Evolutionary conservation across 2,888 invertebrate species (phyloP), one percentile per base, ranked within the genome.

Genomic region (Dioctria linearis): DNA sequence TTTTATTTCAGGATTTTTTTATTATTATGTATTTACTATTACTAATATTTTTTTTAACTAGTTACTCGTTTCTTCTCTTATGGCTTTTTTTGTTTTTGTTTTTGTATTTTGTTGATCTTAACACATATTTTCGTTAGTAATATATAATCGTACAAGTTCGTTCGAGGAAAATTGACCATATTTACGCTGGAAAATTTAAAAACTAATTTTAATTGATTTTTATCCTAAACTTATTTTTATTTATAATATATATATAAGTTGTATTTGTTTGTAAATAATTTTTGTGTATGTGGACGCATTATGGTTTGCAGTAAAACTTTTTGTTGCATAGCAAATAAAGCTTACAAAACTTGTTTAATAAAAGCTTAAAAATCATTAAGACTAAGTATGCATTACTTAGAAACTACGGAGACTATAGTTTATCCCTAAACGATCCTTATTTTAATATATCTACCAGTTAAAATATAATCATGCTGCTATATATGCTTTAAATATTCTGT

Each of bases 161-260:
- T 67, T 67, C 46, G 25, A 67, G 40, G 51, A 49, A 71, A 71
- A 71, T 71, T 71, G 54, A 71, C 71, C 71, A 71, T 51, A 25
- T 40, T 71, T 37, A 39, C 6, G 71, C 40, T 71, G 51, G 43
- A 51, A 71, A 51, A 9, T 51, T 25, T 25, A 71, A 71, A 71
- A 57, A 71, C 37, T 71, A 71, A 54, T 71, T 57, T 57, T 54
- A 25, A 5, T 49, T 54, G n/a, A 57, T n/a, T 71, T 57, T 57
- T 11, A 57, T 11, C 54, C 42, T 66, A 66, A 46, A 51, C 37
- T 54, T 71, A 51, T 8, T 5, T 67, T 67, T 25, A 25, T 25
- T 25, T 25, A 25, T 25, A 25, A 25, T 25, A 25, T 25, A 25
- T n/a, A 46, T 46, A 6, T 46, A 46, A 8, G 5, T 46, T 46